Evolutionary conservation across 2,113 vertebrate genomes (phyloP).

Genomic region (Rostratula benghalensis): DNA sequence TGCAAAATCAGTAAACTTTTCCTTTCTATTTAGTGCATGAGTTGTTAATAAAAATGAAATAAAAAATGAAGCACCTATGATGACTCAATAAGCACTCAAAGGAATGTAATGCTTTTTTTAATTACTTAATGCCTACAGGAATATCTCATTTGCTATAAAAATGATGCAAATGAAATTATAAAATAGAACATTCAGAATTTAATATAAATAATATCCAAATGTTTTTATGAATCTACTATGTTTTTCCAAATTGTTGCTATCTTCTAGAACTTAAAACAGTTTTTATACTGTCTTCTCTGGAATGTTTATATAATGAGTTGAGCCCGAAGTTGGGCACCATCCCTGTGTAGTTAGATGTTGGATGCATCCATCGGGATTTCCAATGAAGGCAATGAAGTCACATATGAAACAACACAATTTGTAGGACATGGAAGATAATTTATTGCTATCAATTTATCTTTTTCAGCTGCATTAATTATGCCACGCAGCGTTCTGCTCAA

Average conservation of each 20-base stretch:
- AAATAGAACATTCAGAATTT: neutral
- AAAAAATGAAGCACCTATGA: neutral
- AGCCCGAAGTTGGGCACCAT: neutral
- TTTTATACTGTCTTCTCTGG: neutral
- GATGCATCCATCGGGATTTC: neutral
- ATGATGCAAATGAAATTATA: neutral
- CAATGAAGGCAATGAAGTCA: neutral
- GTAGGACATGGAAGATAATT: neutral
- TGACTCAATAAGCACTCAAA: neutral
- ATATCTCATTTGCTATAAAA: neutral
- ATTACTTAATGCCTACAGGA: neutral
- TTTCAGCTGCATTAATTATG: neutral
- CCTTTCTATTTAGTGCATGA: constrained; percentile 11
- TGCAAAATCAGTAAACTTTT: constrained; percentile 34
- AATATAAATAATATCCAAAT: neutral
- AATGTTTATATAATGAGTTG: neutral
- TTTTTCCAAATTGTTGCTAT: neutral
- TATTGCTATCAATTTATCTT: neutral
- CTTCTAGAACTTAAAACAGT: neutral
- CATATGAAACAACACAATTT: neutral
- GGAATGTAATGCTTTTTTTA: neutral
- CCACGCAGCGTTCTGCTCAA: neutral
- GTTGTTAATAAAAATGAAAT: constrained; percentile 47
- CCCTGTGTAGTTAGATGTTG: neutral
- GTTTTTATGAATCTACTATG: neutral